Conservation (phyloP, 2,888 invertebrate genomes). For the Pachydiplax longipennis region DNA sequence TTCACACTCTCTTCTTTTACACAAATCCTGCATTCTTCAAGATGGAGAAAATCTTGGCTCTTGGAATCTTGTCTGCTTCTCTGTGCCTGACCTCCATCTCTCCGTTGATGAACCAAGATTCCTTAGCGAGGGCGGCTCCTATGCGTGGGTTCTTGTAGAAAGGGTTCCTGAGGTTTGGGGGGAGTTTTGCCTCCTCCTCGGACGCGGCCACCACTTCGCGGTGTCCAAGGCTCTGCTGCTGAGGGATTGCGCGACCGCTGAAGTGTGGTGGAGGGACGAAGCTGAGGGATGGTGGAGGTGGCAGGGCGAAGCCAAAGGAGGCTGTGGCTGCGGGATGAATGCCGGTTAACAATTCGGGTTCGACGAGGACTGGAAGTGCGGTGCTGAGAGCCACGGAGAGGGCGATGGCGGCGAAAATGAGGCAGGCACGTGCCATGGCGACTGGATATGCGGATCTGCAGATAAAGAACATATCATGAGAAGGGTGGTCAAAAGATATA, state of each 20-base stretch:
- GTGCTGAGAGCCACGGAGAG: constrained; percentile 13
- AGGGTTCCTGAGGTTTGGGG: constrained; percentile 71
- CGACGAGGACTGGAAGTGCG: constrained; percentile 25
- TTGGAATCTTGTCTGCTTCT: constrained; percentile 81
- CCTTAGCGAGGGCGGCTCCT: constrained; percentile 76
- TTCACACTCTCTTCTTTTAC: background rate
- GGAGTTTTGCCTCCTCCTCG: constrained; percentile 75
- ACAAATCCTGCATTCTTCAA: constrained; percentile 75
- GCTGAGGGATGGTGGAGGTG: constrained; percentile 42
- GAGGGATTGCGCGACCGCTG: background rate
- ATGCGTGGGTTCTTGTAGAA: constrained; percentile 81
- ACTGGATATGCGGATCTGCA: constrained; percentile 47
- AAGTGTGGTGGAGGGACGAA: constrained; percentile 49
- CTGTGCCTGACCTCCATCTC: constrained; percentile 80
- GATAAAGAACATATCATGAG: background rate
- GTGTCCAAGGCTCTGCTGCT: constrained; percentile 62
- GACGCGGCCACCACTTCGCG: constrained; percentile 77
- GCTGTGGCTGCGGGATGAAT: constrained; percentile 30
- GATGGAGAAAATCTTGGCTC: constrained; percentile 76
- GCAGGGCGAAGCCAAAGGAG: constrained; percentile 14
- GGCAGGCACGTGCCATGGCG: constrained; percentile 47
- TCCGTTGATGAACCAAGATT: constrained; percentile 79
- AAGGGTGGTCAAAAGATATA: background rate
- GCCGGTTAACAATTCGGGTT: background rate
- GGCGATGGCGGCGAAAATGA: constrained; percentile 7